phyloP scores from a whole-genome alignment of 1,140 invertebrate species.

The Zaprionus nigranus region DNA sequence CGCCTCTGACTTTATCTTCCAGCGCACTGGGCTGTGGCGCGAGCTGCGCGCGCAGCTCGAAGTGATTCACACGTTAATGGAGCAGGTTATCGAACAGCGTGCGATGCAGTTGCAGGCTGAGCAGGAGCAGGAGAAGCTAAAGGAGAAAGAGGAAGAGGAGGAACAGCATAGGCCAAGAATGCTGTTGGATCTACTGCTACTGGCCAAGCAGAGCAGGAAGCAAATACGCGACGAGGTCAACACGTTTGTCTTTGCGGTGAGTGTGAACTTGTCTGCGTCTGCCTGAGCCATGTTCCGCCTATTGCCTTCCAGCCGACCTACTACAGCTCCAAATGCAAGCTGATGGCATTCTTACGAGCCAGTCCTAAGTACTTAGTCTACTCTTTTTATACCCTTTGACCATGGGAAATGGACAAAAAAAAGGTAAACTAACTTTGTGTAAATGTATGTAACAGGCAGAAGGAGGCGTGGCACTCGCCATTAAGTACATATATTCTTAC shows the following conservation, averaged over 20 bases:
- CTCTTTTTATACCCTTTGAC: no score
- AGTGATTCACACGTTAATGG: constrained; percentile 69
- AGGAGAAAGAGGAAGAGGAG: neutral
- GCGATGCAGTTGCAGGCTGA: constrained; percentile 26
- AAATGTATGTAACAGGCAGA: no score
- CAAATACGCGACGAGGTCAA: constrained; percentile 77
- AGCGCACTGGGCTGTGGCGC: constrained; percentile 54
- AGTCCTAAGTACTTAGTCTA: no score
- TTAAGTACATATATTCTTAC: no score
- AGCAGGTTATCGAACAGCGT: constrained; percentile 56
- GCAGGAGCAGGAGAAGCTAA: neutral
- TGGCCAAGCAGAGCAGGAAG: constrained; percentile 44
- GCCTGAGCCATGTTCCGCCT: neutral
- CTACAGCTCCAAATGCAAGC: no score
- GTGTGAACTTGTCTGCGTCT: neutral
- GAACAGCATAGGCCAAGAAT: constrained; percentile 19
- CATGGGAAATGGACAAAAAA: no score
- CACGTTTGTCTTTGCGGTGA: constrained; percentile 80
- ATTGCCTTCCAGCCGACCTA: no score
- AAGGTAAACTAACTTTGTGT: no score
- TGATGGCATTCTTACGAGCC: no score
- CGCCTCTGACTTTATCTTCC: constrained; percentile 63
- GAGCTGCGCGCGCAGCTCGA: constrained; percentile 49
- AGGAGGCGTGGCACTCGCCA: no score
- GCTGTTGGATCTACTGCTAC: constrained; percentile 66